Conservation (phyloP, 2,888 invertebrate genomes). For the Sphaerophoria rueppellii region DNA sequence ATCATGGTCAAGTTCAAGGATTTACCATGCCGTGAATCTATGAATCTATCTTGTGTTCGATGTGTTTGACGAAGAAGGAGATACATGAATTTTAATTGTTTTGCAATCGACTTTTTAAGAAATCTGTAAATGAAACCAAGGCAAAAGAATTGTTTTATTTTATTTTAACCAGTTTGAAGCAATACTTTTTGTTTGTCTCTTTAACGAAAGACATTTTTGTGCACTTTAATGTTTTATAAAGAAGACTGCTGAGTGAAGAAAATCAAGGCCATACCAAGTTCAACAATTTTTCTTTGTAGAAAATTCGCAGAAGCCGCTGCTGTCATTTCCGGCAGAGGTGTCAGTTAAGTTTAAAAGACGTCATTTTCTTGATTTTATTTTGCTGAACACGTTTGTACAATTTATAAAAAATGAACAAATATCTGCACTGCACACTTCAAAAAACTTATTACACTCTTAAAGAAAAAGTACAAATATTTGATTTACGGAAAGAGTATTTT, state of each 20-base stretch:
- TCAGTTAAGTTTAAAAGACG: not conserved
- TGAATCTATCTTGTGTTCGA: constrained; percentile 11
- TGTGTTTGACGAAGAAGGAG: not conserved
- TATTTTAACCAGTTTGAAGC: too few relatives aligned
- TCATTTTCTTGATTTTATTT: not conserved
- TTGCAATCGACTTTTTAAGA: too few relatives aligned
- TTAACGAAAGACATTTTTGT: too few relatives aligned
- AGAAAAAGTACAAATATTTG: too few relatives aligned
- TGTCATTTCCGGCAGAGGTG: not conserved
- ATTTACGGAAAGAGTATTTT: too few relatives aligned
- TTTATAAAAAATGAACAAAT: not conserved
- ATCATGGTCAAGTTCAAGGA: constrained; percentile 62
- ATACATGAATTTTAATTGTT: too few relatives aligned
- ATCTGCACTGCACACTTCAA: too few relatives aligned
- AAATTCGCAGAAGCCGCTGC: not conserved
- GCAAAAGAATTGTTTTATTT: too few relatives aligned
- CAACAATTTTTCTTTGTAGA: not conserved
- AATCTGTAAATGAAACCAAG: too few relatives aligned
- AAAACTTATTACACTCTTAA: too few relatives aligned
- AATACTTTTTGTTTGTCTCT: too few relatives aligned
- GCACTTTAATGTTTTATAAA: too few relatives aligned
- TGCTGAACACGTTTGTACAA: not conserved
- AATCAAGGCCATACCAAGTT: not conserved
- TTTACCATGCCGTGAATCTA: not conserved
- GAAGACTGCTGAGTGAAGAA: not conserved